phyloP scores from a whole-genome alignment of 1,140 invertebrate species.

The Metaphire vulgaris region DNA sequence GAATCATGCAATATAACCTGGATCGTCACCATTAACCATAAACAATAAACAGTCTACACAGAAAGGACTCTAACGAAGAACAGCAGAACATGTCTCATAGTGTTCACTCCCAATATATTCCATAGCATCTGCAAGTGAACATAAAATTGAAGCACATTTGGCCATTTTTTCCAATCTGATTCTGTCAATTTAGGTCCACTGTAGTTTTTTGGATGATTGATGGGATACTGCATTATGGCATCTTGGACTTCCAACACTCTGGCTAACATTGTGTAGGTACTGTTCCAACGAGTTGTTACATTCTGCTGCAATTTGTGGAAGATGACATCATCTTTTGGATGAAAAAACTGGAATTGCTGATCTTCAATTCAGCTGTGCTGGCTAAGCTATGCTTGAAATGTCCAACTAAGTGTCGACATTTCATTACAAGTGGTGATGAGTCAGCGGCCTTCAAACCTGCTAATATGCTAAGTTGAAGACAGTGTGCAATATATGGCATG shows the following conservation, averaged over 20 bases:
- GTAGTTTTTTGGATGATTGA: background rate
- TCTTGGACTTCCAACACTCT: constrained; percentile 7
- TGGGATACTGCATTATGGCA: background rate
- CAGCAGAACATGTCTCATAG: constrained; percentile 1
- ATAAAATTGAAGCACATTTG: background rate
- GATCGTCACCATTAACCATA: too few relatives aligned
- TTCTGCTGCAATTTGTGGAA: constrained; percentile 8
- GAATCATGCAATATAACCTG: too few relatives aligned
- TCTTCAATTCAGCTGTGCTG: constrained; percentile 3
- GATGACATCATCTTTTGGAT: background rate
- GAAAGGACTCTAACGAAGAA: too few relatives aligned
- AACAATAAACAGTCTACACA: too few relatives aligned
- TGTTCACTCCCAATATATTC: background rate
- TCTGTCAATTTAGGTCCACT: background rate
- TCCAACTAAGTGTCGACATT: too few relatives aligned
- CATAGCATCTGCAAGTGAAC: background rate
- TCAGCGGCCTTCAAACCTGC: constrained; percentile 4
- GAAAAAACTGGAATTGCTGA: background rate
- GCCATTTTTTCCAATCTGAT: background rate
- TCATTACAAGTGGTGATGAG: too few relatives aligned
- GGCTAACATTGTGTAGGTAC: constrained; percentile 4
- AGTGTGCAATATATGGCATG: constrained; percentile 8
- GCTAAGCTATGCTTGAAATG: constrained; percentile 8
- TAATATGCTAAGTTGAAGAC: constrained; percentile 8
- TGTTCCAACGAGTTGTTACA: constrained; percentile 8